Evolutionary conservation across 2,113 vertebrate genomes (phyloP).

Genomic region (Empidonax traillii): DNA sequence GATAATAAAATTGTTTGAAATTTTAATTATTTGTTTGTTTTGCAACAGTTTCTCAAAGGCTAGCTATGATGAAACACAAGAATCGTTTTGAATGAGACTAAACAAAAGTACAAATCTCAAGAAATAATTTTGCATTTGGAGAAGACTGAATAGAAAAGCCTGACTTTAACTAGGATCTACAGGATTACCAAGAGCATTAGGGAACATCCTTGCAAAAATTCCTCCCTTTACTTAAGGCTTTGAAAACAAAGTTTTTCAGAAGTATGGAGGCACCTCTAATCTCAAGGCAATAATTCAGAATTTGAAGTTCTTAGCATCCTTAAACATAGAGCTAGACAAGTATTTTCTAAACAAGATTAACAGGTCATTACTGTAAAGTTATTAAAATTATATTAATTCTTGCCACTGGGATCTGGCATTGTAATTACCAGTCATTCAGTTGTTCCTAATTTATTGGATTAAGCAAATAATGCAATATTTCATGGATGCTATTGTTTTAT

Average conservation of each 20-base stretch:
- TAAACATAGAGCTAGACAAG: neutral
- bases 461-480: constrained; percentile 68
- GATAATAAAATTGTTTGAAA: neutral
- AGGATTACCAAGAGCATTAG: neutral
- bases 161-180: neutral
- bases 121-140: neutral
- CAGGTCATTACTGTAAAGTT: neutral
- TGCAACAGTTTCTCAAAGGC: neutral
- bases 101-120: constrained; percentile 11
- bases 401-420: neutral
- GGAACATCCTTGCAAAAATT: neutral
- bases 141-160: neutral
- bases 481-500: constrained; percentile 72
- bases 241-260: neutral
- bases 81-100: neutral
- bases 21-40: constrained; percentile 13
- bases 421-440: neutral
- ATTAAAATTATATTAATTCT: neutral
- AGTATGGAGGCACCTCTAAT: neutral
- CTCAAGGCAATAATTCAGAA: neutral
- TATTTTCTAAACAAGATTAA: constrained; percentile 7
- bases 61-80: neutral
- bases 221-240: neutral
- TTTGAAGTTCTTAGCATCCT: neutral
- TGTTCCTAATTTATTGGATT: constrained; percentile 26